Conservation (phyloP, 1,140 invertebrate genomes). For the Brachionus asplanchnoidis region DNA sequence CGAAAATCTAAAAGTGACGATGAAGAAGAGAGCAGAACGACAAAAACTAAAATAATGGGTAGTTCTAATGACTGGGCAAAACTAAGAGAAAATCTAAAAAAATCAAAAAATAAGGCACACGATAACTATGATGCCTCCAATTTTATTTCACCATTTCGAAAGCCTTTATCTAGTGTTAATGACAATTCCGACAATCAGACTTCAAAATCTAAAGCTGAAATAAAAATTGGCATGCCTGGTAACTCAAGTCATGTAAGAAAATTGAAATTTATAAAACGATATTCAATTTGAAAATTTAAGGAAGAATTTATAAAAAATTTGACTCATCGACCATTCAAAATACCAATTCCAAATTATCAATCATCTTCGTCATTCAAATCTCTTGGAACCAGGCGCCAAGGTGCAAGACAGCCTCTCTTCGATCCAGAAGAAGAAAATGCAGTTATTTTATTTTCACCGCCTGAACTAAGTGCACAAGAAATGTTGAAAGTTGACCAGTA, state of each 20-base stretch:
- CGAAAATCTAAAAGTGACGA: constrained; percentile 23
- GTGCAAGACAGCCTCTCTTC: constrained; percentile 71
- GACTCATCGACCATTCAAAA: constrained; percentile 38
- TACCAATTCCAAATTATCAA: constrained; percentile 40
- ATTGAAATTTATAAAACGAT: background rate
- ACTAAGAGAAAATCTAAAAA: constrained; percentile 6
- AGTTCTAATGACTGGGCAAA: background rate
- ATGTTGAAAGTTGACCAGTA: constrained; percentile 70
- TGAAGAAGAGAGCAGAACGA: background rate
- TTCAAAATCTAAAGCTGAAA: background rate
- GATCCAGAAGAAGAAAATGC: constrained; percentile 91
- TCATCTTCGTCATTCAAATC: constrained; percentile 62
- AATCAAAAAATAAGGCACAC: constrained; percentile 4
- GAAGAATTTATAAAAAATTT: constrained; percentile 39
- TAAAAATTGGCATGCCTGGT: background rate
- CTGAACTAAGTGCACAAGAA: constrained; percentile 74
- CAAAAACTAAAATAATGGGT: background rate
- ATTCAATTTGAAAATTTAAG: background rate
- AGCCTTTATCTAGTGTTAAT: background rate
- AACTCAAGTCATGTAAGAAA: background rate
- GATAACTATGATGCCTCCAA: constrained; percentile 37
- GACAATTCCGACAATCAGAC: background rate
- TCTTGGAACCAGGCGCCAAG: constrained; percentile 69
- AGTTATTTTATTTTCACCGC: constrained; percentile 80
- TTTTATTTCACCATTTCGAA: constrained; percentile 37